Evolutionary conservation across 2,797 vertebrate genomes (phyloP).

Genomic region (Notoglanidium macrostoma): DNA sequence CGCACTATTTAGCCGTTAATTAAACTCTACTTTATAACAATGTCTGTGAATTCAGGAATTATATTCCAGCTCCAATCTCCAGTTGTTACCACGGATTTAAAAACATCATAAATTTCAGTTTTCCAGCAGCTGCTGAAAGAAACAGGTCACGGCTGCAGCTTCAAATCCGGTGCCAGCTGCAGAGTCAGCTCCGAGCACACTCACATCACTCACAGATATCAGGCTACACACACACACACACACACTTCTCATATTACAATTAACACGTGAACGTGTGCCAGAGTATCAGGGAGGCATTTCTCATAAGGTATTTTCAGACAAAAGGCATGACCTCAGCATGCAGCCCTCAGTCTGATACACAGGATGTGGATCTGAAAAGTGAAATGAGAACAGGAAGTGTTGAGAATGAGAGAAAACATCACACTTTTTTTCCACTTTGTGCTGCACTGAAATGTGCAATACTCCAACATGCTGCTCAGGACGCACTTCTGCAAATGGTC

Average conservation of each 20-base stretch:
- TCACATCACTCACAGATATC: neutral
- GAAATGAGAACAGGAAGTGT: constrained; percentile 46
- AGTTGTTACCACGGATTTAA: constrained; percentile 49
- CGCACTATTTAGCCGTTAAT: neutral
- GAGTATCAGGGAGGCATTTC: neutral
- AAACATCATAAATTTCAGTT: constrained; percentile 52
- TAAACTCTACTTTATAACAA: neutral
- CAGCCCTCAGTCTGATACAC: constrained; percentile 5
- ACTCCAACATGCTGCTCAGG: neutral
- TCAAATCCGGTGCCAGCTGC: constrained; percentile 30
- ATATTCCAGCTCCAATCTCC: constrained; percentile 36
- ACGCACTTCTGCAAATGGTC: neutral
- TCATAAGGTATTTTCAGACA: constrained; percentile 32
- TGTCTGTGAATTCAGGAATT: constrained; percentile 15
- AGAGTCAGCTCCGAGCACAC: neutral
- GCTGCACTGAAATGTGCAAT: neutral
- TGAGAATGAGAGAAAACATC: constrained; percentile 34
- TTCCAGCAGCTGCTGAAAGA: constrained; percentile 51
- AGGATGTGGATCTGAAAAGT: constrained; percentile 45
- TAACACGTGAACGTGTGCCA: neutral
- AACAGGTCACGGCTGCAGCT: constrained; percentile 32
- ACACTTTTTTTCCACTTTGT: constrained; percentile 1
- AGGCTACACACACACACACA: neutral
- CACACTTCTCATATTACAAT: neutral
- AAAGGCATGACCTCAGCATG: constrained; percentile 7